Evolutionary conservation across 2,113 vertebrate species (phyloP).

Genomic region (Strix aluco): DNA sequence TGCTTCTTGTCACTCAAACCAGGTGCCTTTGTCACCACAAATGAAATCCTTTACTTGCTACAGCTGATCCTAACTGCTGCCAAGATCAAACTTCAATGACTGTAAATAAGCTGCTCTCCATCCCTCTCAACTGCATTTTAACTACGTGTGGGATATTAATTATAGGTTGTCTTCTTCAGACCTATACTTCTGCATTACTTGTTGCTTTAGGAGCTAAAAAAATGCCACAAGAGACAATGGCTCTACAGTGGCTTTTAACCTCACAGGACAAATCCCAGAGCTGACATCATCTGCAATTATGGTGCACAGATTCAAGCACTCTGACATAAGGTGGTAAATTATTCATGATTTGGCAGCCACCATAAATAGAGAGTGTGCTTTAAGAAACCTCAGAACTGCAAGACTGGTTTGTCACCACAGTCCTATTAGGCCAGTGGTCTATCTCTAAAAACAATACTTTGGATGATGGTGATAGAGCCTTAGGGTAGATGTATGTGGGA

Average conservation of each 20-base stretch:
- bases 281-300: constrained; percentile 67
- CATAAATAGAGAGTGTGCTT: not conserved
- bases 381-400: constrained; percentile 27
- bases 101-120: not conserved
- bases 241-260: constrained; percentile 30
- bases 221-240: constrained; percentile 15
- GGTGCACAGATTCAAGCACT: constrained; percentile 23
- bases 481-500: not conserved
- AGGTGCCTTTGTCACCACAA: not conserved
- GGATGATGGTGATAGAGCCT: not conserved
- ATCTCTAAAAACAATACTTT: not conserved
- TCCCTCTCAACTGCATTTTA: not conserved
- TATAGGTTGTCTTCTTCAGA: constrained; percentile 13
- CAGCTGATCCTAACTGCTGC: not conserved
- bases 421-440: not conserved
- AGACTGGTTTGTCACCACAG: constrained; percentile 17
- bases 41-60: not conserved
- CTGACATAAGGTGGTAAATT: constrained; percentile 58
- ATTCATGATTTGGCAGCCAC: constrained; percentile 46
- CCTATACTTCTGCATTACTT: constrained; percentile 4
- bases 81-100: not conserved
- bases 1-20: not conserved
- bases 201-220: constrained; percentile 51
- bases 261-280: constrained; percentile 45
- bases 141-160: constrained; percentile 35